Evolutionary conservation across 2,113 vertebrate species (phyloP), one percentile per base, ranked within the genome.

Genomic region (Reinhardtius hippoglossoides): DNA sequence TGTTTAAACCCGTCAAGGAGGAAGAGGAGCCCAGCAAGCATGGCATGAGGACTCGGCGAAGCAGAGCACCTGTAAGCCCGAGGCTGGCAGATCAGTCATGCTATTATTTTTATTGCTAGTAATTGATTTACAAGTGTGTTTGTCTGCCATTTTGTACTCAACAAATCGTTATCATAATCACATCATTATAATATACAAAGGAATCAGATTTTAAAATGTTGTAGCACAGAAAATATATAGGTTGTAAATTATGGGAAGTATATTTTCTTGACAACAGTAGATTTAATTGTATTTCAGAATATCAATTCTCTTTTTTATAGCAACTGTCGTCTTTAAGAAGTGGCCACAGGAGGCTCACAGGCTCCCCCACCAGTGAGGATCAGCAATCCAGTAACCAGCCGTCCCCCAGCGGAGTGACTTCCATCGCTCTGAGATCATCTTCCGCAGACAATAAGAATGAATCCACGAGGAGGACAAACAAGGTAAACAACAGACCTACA

Each of bases 1-100:
- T 98, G 97, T 99, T 99, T 87, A 99, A 99, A 87, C 97, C 97
- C 9, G 98, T 99, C 79, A 99, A 97, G 92, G 98, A 97, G 88
- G 98, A 99, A 85, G 98, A 99, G 89, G 96, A 95, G 71, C 95
- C 96, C 84, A 95, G 94, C 84, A 98, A 98, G 82, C 98, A 98
- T 92, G 98, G 97, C 94, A 99, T 99, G 98, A 99, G 97, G 96
- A 99, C 98, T 5, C 91, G 98, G 63, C 92, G 97, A 71, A 99
- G 96, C 93, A 94, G 97, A 84, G 97, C 96, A 94, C 96, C 97
- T 93, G 97, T 99, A 94, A 84, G 96, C 9, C 7, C n/a, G 4
- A 79, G 67, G 50, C 86, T 48, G 18, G 1, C 35, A 59, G 31
- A 67, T 80, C 40, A 69, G 2, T 27, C 72, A 62, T 21, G 40